These are phyloP conservation scores for Pyrgus malvae DNA, from an alignment of 2,888 invertebrate species.

Conservation along the genomic window DNA sequence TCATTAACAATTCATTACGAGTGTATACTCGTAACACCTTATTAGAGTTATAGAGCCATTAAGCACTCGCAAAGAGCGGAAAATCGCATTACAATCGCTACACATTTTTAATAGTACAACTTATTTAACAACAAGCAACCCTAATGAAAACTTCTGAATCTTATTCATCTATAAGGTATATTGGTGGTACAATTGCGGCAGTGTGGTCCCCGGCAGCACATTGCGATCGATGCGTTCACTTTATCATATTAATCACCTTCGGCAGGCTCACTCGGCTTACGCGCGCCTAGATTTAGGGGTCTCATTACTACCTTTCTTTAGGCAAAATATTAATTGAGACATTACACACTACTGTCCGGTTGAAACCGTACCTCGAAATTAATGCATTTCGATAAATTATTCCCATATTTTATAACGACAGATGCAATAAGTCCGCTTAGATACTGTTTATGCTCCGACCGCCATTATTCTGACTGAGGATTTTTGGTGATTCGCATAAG, in stretches of 20 bases:
- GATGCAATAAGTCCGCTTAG: slow-evolving; percentile 40
- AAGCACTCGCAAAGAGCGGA: too few relatives aligned
- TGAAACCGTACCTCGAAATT: slow-evolving; percentile 53
- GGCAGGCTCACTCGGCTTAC: slow-evolving; percentile 74
- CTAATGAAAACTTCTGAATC: too few relatives aligned
- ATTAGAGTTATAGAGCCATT: too few relatives aligned
- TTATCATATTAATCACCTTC: slow-evolving; percentile 74
- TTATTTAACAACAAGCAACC: too few relatives aligned
- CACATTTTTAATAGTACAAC: too few relatives aligned
- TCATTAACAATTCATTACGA: too few relatives aligned
- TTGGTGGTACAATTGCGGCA: too few relatives aligned
- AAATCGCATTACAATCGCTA: too few relatives aligned
- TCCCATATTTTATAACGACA: slow-evolving; percentile 30
- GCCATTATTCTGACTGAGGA: slow-evolving; percentile 54
- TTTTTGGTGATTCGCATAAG: slow-evolving; percentile 62
- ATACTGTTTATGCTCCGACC: slow-evolving; percentile 53
- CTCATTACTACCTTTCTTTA: slow-evolving; percentile 76
- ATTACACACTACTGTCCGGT: slow-evolving; percentile 66
- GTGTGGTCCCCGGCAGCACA: slow-evolving; percentile 59
- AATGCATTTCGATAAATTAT: slow-evolving; percentile 63
- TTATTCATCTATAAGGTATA: too few relatives aligned
- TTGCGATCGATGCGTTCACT: slow-evolving; percentile 62
- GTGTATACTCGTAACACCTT: too few relatives aligned
- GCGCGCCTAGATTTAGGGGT: slow-evolving; percentile 66
- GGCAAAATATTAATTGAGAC: slow-evolving; percentile 80